A percentile compares a stretch with the other conserved stretches of the same genome.
These are phyloP conservation scores for Deroptyus accipitrinus DNA, from an alignment of 2,113 vertebrate genomes.

Conservation along the genomic window DNA sequence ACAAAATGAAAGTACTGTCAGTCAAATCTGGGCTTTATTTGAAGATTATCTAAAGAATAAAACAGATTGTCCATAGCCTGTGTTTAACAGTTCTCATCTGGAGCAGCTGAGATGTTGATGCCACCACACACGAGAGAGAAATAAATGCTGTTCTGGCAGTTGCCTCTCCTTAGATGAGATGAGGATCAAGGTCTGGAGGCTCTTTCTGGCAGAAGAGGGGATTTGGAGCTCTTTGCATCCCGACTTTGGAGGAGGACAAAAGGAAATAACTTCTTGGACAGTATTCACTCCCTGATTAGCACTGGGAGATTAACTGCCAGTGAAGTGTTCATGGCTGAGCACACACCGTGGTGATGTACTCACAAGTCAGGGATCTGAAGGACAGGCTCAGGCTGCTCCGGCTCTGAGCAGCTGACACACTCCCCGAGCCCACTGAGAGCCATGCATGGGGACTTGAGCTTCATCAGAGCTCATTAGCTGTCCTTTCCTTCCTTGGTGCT, in stretches of 20 bases:
- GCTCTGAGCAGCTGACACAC: background rate
- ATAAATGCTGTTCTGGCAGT: background rate
- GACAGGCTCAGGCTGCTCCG: background rate
- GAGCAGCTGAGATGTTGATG: background rate
- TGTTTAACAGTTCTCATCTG: background rate
- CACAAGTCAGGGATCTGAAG: background rate
- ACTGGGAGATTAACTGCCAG: background rate
- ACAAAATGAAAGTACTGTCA: background rate
- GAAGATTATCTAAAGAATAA: background rate
- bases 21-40: background rate
- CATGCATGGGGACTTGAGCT: rapidly evolving
- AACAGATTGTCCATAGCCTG: background rate
- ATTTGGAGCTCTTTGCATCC: background rate
- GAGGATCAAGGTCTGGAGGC: background rate
- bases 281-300: background rate
- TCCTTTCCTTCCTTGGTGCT: background rate
- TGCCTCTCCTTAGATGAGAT: background rate
- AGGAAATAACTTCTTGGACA: background rate
- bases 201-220: background rate
- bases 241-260: background rate
- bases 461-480: background rate
- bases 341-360: too few relatives aligned
- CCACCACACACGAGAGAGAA: too few relatives aligned
- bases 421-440: background rate
- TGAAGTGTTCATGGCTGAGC: background rate